These are phyloP conservation scores for Conistra vaccinii DNA, from an alignment of 2,888 invertebrate species.

Conservation along the genomic window DNA sequence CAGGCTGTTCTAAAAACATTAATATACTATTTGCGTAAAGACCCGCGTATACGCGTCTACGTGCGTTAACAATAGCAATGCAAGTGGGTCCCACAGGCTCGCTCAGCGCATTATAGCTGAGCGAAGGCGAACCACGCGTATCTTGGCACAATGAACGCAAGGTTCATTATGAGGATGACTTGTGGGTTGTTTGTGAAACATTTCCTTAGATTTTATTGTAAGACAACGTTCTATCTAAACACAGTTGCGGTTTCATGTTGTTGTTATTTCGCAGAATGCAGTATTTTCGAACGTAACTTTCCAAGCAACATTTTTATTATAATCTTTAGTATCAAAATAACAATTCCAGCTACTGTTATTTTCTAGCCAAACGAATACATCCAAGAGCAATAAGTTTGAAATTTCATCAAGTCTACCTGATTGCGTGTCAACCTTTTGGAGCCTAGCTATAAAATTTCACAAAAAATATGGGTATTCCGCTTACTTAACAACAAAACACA, in stretches of 20 bases:
- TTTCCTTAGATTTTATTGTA: conserved; percentile 35
- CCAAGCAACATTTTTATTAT: conserved; percentile 9
- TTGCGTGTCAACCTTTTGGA: conserved; percentile 27
- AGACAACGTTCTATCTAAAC: conserved; percentile 25
- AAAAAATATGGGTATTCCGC: conserved; percentile 29
- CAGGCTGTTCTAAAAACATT: neutral
- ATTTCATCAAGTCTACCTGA: conserved; percentile 24
- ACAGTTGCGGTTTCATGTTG: conserved; percentile 10
- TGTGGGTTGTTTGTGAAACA: conserved; percentile 31
- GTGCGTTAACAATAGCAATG: conserved; percentile 21
- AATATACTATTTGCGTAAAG: neutral
- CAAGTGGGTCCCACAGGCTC: conserved; percentile 45
- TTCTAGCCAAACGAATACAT: conserved; percentile 9
- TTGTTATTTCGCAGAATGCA: conserved; percentile 19
- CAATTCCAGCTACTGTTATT: conserved; percentile 2
- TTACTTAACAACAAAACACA: conserved; percentile 44
- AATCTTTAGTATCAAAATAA: conserved; percentile 23
- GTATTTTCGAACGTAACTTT: neutral
- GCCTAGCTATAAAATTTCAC: conserved; percentile 29
- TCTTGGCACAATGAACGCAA: conserved; percentile 28
- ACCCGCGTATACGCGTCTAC: neutral
- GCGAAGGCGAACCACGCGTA: conserved; percentile 17
- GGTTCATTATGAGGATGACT: conserved; percentile 53
- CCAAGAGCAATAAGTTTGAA: conserved; percentile 14
- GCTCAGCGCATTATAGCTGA: conserved; percentile 8